Base-by-base conservation (phyloP, 1,140 invertebrate species). In the Cotesia glomerata region DNA sequence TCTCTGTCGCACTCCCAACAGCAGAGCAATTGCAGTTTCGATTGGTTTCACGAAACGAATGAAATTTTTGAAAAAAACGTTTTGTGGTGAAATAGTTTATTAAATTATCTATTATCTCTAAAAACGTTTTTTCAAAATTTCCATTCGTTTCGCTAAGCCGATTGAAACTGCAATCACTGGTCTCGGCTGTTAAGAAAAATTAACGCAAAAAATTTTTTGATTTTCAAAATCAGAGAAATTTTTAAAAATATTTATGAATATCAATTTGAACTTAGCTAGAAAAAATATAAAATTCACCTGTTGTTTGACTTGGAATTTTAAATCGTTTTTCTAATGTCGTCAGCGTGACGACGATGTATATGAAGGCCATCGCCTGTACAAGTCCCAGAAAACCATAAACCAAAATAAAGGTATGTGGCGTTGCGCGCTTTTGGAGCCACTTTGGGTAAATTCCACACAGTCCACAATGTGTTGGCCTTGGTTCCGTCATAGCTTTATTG, bases 241-340 rank as follows among this genome's bases (percentile, higher is more conserved):
- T 45, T 51, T 26, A 2, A 26, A 26, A 26, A 2, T 26, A 26
- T 2, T 26, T 2, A 26, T 26, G 26, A 26, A 26, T 26, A 3
- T 26, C 26, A 26, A 26, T 26, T 26, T 26, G 1, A 26, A 26
- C 36, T 39, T 8, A 39, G 36, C 36, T 39, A 8, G 3, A 45
- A 45, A 45, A 45, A 45, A 26, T 26, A 26, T 26, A 45, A 45
- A 62, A 74, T 80, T 86, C 80, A 91, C 92, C 92, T 77, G 91
- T 92, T 3, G 91, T 91, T 80, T 89, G 90, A 79, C 91, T 93
- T 26, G 91, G 90, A 77, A 93, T 91, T 79, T 92, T 92, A 76
- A 93, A 93, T 73, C 92, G 86, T 78, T 91, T 93, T 79, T 93
- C 92, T 72, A 93, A 80, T 2, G 92, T 93, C 34, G 91, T 91